Base-by-base conservation (phyloP, 2,113 vertebrate species). In the Neoarius graeffei region DNA sequence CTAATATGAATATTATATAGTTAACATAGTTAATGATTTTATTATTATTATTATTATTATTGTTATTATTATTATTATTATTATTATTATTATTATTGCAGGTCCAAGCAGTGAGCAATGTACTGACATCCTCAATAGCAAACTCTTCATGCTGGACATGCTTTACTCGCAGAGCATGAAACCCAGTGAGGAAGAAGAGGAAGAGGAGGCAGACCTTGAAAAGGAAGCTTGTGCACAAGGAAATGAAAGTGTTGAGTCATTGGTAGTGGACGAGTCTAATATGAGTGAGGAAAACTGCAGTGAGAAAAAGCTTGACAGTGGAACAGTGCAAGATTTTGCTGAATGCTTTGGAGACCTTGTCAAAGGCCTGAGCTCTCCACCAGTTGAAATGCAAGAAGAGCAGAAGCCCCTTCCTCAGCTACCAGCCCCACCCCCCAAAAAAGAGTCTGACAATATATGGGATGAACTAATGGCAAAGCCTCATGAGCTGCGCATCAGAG, bases 81-180 rank as follows among this genome's bases (percentile, higher is more conserved):
- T 59, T 86, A 13, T 59, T 52, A 0, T 81, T 50, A 30, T 85
- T 62, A 59, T 19, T 74, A 42, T 35, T 67, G 17, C 94, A 99
- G 98, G 96, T 93, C 91, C 93, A 2, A 96, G 95, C 95, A 92
- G 96, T 91, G 97, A 97, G 77, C 96, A 95, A 93, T 96, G 96
- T 92, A 96, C 95, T 90, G 97, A 97, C 92, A 97, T 98, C 91
- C 96, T 98, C 91, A 96, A 97, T 94, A 97, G 94, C 92, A 99
- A 98, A 90, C 94, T 97, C 84, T 98, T 99, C 94, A 99, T 99
- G 97, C 94, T 99, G 96, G 97, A 99, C 93, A 98, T 98, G 97
- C 95, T 99, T 93, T 99, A 98, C 97, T 97, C 97, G 52, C 97
- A 99, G 94, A 98, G 94, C 94, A 97, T 97, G 92, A 97, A 98